Percentiles rank a stretch among this genome's conserved stretches.
Conservation (phyloP, 2,113 vertebrate species). For the Trogon surrucura region DNA sequence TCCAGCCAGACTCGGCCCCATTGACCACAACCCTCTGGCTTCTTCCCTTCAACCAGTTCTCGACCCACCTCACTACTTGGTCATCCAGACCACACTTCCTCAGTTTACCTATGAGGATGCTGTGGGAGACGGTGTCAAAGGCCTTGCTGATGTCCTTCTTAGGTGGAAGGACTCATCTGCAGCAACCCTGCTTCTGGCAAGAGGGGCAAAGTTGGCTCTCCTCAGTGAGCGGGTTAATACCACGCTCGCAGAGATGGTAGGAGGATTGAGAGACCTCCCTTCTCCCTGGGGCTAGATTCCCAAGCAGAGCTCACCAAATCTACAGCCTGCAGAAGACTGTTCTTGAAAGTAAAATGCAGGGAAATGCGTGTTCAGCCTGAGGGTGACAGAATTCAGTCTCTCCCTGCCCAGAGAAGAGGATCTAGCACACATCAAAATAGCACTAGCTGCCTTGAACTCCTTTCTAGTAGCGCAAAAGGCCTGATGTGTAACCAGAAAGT, state of each 20-base stretch:
- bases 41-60: no score
- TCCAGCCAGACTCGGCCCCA: no score
- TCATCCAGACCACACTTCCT: no score
- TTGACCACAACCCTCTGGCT: no score
- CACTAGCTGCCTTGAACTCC: background rate
- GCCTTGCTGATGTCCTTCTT: no score
- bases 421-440: background rate
- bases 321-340: background rate
- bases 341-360: background rate
- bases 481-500: background rate
- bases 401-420: background rate
- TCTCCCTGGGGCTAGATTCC: background rate
- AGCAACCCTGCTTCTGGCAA: background rate
- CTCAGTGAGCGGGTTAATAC: background rate
- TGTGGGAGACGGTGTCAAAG: no score
- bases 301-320: background rate
- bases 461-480: background rate
- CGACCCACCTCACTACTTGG: no score
- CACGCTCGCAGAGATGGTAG: rapidly evolving
- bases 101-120: no score
- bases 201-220: background rate
- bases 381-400: background rate
- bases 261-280: background rate
- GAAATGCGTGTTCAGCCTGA: background rate
- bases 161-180: background rate